A percentile compares a stretch with the other conserved stretches of the same genome.
These are phyloP conservation scores for Oceanodroma tethys DNA, from an alignment of 2,113 vertebrate species.

Conservation along the genomic window DNA sequence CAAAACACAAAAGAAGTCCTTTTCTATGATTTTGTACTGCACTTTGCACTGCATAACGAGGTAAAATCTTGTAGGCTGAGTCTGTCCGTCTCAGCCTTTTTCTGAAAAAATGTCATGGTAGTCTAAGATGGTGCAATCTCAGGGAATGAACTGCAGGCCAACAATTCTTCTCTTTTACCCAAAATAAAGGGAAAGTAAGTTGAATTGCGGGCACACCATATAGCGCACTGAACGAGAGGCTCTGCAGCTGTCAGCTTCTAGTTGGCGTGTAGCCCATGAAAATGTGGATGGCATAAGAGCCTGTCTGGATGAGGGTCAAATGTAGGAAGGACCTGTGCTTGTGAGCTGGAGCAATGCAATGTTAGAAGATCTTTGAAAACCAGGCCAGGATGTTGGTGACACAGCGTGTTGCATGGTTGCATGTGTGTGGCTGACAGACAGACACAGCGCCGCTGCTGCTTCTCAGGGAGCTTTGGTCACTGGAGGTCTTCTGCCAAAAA, in stretches of 20 bases:
- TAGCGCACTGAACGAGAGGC: background rate
- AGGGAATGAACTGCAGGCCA: background rate
- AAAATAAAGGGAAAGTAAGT: background rate
- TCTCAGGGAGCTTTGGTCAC: background rate
- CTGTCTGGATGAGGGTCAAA: background rate
- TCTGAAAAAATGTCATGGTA: background rate
- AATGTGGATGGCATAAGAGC: background rate
- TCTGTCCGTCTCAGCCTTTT: background rate
- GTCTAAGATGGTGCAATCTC: background rate
- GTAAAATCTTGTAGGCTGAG: background rate
- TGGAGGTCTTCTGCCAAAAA: background rate
- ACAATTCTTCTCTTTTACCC: background rate
- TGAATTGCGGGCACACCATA: fast-evolving
- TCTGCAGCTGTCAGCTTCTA: background rate
- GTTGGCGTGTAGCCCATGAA: background rate
- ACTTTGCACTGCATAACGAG: background rate
- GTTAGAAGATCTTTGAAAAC: background rate
- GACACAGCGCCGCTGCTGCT: background rate
- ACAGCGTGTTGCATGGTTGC: background rate
- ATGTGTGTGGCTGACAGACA: background rate
- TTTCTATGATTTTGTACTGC: background rate
- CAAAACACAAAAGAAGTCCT: background rate
- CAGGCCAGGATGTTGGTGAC: background rate
- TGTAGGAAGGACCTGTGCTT: background rate
- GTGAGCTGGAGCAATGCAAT: background rate